Conservation (phyloP, 2,888 invertebrate species). For the Anoncus sp. region DNA sequence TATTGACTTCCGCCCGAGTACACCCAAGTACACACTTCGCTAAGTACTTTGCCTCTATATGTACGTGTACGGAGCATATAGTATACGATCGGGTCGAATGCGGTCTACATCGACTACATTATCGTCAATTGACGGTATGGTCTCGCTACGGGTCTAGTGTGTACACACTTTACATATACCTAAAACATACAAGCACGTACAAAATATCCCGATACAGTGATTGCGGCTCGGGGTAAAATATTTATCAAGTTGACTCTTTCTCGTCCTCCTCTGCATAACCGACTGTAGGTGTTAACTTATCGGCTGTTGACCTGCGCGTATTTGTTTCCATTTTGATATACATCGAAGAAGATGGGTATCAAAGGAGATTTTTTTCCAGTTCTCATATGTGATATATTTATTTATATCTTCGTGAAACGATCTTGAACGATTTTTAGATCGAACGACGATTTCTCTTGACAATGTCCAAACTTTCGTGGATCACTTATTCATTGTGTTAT, state of each 20-base stretch:
- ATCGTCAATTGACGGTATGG: conserved; percentile 43
- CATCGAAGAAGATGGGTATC: no score
- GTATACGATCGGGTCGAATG: conserved; percentile 30
- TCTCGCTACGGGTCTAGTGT: background rate
- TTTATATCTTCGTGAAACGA: no score
- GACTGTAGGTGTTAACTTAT: no score
- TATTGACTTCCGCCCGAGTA: conserved; percentile 63
- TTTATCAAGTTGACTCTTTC: background rate
- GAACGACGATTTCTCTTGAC: no score
- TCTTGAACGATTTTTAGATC: no score
- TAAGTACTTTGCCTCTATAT: conserved; percentile 57
- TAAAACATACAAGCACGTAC: conserved; percentile 5
- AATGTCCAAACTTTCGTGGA: background rate
- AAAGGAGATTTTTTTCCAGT: no score
- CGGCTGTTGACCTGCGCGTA: no score
- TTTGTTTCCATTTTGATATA: no score
- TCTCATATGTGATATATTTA: no score
- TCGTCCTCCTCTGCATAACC: background rate
- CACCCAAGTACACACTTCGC: conserved; percentile 60
- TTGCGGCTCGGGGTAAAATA: background rate
- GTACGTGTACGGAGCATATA: background rate
- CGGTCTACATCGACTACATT: conserved; percentile 21
- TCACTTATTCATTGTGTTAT: background rate
- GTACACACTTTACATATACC: conserved; percentile 33
- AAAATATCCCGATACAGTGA: background rate